phyloP scores from a whole-genome alignment of 2,797 vertebrate genomes.

The Gymnothorax javanicus region DNA sequence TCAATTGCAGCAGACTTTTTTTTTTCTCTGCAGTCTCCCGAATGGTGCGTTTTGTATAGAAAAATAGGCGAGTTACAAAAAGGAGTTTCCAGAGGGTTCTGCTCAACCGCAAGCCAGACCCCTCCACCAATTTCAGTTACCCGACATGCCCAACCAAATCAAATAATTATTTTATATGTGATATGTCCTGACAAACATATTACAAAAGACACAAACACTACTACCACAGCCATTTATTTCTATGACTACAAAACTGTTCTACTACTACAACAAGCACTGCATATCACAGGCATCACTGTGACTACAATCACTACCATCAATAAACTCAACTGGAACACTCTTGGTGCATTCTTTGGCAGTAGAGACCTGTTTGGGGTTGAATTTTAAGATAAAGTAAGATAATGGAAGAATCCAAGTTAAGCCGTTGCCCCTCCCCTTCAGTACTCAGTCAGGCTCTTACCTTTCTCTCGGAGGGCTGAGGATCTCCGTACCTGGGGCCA shows the following conservation, averaged over 20 bases:
- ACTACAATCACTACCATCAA: not conserved
- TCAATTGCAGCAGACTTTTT: not conserved
- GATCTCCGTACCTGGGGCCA: constrained; percentile 21
- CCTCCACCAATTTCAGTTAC: not conserved
- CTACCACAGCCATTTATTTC: not conserved
- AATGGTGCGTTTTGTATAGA: not conserved
- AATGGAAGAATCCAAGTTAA: not conserved
- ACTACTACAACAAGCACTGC: not conserved
- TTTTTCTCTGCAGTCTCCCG: not conserved
- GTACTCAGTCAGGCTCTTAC: not conserved
- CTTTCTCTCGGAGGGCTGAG: constrained; percentile 10
- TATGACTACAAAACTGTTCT: not conserved
- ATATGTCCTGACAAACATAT: not conserved
- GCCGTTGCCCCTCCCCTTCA: not conserved
- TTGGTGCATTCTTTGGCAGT: not conserved
- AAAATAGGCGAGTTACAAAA: not conserved
- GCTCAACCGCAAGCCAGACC: not conserved
- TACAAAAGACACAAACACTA: not conserved
- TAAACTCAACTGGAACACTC: not conserved
- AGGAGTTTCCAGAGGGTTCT: not conserved
- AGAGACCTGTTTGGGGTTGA: not conserved
- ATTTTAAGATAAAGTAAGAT: constrained; percentile 16
- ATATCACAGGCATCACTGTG: not conserved
- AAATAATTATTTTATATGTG: not conserved
- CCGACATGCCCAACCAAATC: not conserved